Evolutionary conservation across 1,140 invertebrate genomes (phyloP).

Genomic region (Drosophila erecta): DNA sequence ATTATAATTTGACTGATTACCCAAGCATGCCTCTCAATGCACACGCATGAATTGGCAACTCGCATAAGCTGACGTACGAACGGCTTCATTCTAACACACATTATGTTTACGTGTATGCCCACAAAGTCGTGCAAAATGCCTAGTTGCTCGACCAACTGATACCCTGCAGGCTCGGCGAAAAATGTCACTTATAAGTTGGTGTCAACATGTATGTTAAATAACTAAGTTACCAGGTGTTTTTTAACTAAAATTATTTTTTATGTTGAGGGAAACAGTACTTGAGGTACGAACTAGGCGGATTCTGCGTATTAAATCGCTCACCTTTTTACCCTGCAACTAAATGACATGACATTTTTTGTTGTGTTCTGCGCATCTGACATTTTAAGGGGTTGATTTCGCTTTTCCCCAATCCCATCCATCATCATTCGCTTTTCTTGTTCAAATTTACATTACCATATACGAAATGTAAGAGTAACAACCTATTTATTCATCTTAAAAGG

Average conservation of each 20-base stretch:
- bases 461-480: slow-evolving; percentile 1
- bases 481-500: slow-evolving; percentile 2
- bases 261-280: no score
- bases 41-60: slow-evolving; percentile 53
- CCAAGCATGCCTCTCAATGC: slow-evolving; percentile 49
- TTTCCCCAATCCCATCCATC: slow-evolving; percentile 53
- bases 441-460: slow-evolving; percentile 20
- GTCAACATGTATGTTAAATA: no score
- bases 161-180: not conserved
- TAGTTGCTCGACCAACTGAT: not conserved
- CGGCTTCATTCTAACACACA: slow-evolving; percentile 39
- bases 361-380: slow-evolving; percentile 22
- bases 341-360: not conserved
- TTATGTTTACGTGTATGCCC: slow-evolving; percentile 38
- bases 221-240: no score
- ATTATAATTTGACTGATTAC: slow-evolving; percentile 83
- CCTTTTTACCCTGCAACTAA: slow-evolving; percentile 6
- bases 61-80: slow-evolving; percentile 39
- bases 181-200: no score
- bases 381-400: slow-evolving; percentile 26
- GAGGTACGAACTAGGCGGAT: no score
- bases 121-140: not conserved
- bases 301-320: not conserved
- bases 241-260: no score
- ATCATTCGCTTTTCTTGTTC: slow-evolving; percentile 37